Evolutionary conservation across 2,113 vertebrate species (phyloP).

Genomic region (Channa argus): DNA sequence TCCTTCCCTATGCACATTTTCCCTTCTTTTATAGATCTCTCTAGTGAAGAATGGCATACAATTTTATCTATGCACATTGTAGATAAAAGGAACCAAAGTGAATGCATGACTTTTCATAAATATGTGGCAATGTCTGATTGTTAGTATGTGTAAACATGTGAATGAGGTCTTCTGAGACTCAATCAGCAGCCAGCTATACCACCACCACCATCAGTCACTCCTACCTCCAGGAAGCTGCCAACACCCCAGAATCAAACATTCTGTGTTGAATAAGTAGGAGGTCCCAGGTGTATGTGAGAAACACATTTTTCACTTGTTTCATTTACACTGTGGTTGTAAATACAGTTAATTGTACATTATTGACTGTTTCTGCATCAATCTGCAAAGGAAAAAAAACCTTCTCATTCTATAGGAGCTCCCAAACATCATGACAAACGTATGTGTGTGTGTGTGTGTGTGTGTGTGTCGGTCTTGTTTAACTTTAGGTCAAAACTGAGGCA

Average conservation of each 20-base stretch:
- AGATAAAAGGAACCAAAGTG: background rate
- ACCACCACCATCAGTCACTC: slow-evolving; percentile 19
- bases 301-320: background rate
- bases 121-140: background rate
- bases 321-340: background rate
- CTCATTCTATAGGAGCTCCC: background rate
- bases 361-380: background rate
- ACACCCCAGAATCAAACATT: background rate
- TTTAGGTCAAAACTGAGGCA: slow-evolving; percentile 7
- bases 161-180: slow-evolving; percentile 16
- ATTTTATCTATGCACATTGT: background rate
- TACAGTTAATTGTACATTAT: background rate
- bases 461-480: background rate
- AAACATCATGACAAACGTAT: background rate
- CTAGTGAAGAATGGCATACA: background rate
- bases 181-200: slow-evolving; percentile 13
- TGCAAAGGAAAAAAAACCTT: background rate
- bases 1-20: background rate
- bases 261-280: background rate
- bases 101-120: background rate
- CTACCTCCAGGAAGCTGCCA: background rate
- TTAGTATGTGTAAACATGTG: background rate
- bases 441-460: background rate
- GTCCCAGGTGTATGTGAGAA: background rate
- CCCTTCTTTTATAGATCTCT: background rate